Evolutionary conservation across 2,797 vertebrate genomes (phyloP).

Genomic region (Bryconaethiops microstoma): DNA sequence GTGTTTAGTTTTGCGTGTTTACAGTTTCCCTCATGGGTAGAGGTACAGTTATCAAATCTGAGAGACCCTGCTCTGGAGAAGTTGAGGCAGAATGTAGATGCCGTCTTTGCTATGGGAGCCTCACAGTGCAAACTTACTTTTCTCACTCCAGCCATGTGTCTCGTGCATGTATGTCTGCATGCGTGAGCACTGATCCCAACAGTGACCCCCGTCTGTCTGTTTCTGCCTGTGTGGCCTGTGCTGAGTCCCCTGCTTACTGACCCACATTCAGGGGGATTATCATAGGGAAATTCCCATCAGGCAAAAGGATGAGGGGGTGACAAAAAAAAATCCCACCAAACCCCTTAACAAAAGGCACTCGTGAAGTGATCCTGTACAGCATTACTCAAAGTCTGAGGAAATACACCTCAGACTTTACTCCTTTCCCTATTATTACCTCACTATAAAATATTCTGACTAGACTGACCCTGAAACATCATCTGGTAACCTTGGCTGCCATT

Average conservation of each 20-base stretch:
- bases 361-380: neutral
- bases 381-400: neutral
- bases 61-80: neutral
- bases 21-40: neutral
- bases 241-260: slow-evolving; percentile 67
- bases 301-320: slow-evolving; percentile 2
- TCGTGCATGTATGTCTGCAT: neutral
- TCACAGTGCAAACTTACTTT: neutral
- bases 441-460: too few species aligned
- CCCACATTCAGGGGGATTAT: slow-evolving; percentile 74
- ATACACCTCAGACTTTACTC: too few species aligned
- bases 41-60: neutral
- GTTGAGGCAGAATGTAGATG: neutral
- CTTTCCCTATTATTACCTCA: too few species aligned
- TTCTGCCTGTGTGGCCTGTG: slow-evolving; percentile 66
- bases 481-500: neutral
- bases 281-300: slow-evolving; percentile 62
- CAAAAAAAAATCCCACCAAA: neutral
- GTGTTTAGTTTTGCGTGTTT: neutral
- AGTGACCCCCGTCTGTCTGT: slow-evolving; percentile 68
- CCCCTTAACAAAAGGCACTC: neutral
- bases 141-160: neutral
- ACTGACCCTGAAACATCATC: neutral
- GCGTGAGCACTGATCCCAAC: slow-evolving; percentile 19
- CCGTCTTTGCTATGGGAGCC: neutral